These are phyloP conservation scores for Fringilla coelebs DNA, from an alignment of 2,797 vertebrate species.

Conservation along the genomic window DNA sequence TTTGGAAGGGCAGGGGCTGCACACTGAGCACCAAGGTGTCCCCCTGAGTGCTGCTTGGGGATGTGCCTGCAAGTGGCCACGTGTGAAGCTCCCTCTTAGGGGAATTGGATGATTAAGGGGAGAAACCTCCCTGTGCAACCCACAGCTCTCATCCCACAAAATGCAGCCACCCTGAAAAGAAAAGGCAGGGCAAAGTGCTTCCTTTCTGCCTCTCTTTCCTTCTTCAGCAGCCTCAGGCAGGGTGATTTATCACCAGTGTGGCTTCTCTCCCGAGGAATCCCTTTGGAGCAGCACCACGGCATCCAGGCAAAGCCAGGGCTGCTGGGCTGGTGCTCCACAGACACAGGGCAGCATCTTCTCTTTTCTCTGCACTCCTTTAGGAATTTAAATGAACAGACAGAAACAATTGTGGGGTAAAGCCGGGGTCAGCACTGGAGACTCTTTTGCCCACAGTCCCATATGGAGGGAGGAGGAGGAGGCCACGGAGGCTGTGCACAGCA, in stretches of 20 bases:
- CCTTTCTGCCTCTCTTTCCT: not conserved
- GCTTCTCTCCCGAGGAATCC: not conserved
- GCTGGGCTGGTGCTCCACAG: not conserved
- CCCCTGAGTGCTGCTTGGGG: rapidly evolving
- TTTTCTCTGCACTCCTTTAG: not conserved
- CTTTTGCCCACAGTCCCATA: not conserved
- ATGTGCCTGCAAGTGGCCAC: rapidly evolving
- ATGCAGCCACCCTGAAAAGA: not conserved
- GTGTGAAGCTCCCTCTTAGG: not conserved
- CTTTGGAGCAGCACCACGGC: not conserved
- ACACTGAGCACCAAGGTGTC: not conserved
- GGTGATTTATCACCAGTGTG: not conserved
- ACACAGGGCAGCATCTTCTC: not conserved
- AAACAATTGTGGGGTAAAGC: conserved; percentile 10
- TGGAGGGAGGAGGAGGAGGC: not conserved
- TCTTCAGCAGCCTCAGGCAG: not conserved
- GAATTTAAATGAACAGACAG: conserved; percentile 27
- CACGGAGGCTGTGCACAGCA: rapidly evolving
- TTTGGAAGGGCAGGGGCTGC: not conserved
- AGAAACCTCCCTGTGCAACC: not conserved
- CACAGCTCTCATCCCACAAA: not conserved
- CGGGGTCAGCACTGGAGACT: not conserved
- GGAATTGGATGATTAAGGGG: not conserved
- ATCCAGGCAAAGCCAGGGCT: not conserved
- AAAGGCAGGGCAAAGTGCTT: not conserved